Conservation (phyloP, 1,140 invertebrate genomes). For the Conus betulinus region DNA sequence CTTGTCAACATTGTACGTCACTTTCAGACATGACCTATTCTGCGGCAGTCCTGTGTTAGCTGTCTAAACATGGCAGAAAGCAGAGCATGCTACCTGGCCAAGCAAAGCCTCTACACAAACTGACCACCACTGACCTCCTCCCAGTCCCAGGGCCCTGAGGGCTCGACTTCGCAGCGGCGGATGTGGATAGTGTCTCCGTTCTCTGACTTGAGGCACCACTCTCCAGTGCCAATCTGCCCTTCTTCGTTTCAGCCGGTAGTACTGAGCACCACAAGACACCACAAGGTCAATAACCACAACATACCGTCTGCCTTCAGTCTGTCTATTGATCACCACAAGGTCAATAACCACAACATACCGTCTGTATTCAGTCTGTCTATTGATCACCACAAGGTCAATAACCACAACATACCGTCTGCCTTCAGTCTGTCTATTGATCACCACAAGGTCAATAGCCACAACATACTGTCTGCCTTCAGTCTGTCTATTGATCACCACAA, state of each 20-base stretch:
- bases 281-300: background rate
- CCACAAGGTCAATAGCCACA: background rate
- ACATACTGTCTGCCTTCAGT: background rate
- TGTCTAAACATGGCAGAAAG: too few species aligned
- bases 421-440: background rate
- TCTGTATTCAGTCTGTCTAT: background rate
- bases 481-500: too few species aligned
- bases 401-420: background rate
- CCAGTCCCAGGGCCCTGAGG: constrained; percentile 66
- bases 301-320: background rate
- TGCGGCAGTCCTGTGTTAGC: too few species aligned
- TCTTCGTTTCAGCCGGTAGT: constrained; percentile 94
- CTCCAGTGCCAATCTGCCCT: constrained; percentile 95
- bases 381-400: too few species aligned
- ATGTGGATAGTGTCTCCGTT: constrained; percentile 62
- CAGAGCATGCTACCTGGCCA: too few species aligned
- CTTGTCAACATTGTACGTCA: too few species aligned
- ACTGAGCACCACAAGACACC: constrained; percentile 76
- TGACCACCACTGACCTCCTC: constrained; percentile 58
- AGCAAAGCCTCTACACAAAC: too few species aligned
- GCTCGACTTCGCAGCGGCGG: constrained; percentile 67
- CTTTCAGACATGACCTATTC: too few species aligned
- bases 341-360: background rate
- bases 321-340: too few species aligned
- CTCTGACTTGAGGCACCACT: constrained; percentile 88